phyloP scores from a whole-genome alignment of 2,888 invertebrate genomes.

The Polydrusus cervinus region DNA sequence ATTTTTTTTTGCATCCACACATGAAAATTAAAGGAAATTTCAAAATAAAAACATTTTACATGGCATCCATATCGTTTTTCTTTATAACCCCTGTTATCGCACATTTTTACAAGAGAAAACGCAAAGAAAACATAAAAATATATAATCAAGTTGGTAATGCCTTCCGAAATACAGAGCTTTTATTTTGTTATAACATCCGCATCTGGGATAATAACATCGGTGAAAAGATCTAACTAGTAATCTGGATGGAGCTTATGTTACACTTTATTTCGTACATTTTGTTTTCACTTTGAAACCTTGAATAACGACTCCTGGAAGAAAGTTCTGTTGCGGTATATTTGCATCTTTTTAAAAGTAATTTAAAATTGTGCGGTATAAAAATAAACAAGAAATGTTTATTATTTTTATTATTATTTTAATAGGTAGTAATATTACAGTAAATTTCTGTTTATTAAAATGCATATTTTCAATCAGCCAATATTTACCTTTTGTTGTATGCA shows the following conservation, averaged over 20 bases:
- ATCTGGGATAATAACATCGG: slow-evolving; percentile 29
- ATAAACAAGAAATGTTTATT: neutral
- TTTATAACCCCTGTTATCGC: neutral
- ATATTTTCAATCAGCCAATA: too few relatives aligned
- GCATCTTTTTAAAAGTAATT: neutral
- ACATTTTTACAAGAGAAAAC: slow-evolving; percentile 15
- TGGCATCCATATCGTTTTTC: neutral
- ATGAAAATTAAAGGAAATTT: neutral
- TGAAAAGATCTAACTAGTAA: slow-evolving; percentile 19
- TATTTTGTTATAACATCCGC: slow-evolving; percentile 40
- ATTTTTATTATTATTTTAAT: neutral
- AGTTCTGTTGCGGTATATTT: neutral
- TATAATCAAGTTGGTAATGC: slow-evolving; percentile 38
- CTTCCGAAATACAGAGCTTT: slow-evolving; percentile 30
- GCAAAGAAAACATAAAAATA: slow-evolving; percentile 30
- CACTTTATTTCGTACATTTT: slow-evolving; percentile 29
- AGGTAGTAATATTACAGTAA: too few relatives aligned
- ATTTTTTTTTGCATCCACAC: neutral
- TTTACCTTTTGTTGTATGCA: too few relatives aligned
- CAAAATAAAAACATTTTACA: neutral
- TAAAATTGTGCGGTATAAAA: neutral
- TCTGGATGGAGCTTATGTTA: slow-evolving; percentile 19
- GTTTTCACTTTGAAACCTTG: slow-evolving; percentile 13
- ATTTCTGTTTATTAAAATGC: too few relatives aligned
- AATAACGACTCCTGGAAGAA: neutral